These are phyloP conservation scores for Calyptomena viridis DNA, from an alignment of 2,113 vertebrate genomes.

Conservation along the genomic window DNA sequence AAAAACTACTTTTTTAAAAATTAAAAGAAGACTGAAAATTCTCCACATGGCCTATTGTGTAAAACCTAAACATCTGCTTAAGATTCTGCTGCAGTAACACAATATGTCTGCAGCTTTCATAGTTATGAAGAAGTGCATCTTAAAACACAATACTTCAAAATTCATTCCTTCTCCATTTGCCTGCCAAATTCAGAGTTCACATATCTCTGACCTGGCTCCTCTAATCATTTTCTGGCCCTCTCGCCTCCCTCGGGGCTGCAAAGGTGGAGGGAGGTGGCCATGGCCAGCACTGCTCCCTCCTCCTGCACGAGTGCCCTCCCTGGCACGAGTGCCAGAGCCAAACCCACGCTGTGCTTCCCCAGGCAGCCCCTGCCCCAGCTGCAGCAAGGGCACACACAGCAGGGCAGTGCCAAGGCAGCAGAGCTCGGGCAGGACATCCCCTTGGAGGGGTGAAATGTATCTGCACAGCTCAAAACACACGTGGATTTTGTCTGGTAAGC, in stretches of 20 bases:
- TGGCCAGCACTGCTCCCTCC: not conserved
- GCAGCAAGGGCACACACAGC: too few relatives aligned
- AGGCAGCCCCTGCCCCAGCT: not conserved
- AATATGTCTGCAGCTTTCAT: constrained; percentile 16
- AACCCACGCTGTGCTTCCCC: not conserved
- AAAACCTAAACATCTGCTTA: constrained; percentile 49
- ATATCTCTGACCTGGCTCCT: constrained; percentile 18
- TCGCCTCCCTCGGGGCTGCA: not conserved
- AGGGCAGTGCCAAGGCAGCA: not conserved
- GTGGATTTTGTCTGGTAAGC: not conserved
- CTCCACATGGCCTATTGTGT: not conserved
- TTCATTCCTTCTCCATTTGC: not conserved
- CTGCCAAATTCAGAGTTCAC: constrained; percentile 34
- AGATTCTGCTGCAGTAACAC: constrained; percentile 15
- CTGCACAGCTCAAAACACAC: not conserved
- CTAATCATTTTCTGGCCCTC: constrained; percentile 24
- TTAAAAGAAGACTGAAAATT: not conserved
- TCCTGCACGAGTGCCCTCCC: not conserved
- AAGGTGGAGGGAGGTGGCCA: not conserved
- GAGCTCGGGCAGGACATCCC: not conserved
- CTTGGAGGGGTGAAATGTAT: not conserved
- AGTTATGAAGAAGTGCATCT: constrained; percentile 35
- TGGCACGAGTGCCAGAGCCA: not conserved
- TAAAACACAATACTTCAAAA: constrained; percentile 31
- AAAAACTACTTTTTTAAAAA: not conserved